Conservation (phyloP, 2,888 invertebrate species). For the Cylindroiulus punctatus region DNA sequence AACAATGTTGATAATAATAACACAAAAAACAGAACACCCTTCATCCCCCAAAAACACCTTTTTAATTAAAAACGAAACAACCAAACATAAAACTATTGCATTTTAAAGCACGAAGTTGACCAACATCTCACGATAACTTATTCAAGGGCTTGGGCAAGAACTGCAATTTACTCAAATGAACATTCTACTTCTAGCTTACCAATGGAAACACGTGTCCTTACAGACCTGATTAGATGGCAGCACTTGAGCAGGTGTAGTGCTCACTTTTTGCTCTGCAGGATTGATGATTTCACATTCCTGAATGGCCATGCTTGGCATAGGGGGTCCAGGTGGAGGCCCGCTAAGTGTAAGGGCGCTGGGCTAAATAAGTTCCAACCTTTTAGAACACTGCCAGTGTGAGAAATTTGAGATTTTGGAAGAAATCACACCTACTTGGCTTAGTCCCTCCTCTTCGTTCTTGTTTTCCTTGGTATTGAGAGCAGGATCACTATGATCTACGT, state of each 20-base stretch:
- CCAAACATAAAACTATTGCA: too few relatives aligned
- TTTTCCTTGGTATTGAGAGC: neutral
- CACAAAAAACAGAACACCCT: too few relatives aligned
- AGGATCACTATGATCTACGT: neutral
- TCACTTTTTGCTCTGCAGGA: neutral
- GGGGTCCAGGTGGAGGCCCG: neutral
- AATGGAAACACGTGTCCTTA: constrained; percentile 3
- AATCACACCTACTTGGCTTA: constrained; percentile 9
- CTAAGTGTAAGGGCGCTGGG: neutral
- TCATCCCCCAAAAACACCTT: too few relatives aligned
- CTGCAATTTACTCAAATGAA: neutral
- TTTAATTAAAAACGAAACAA: too few relatives aligned
- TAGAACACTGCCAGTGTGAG: neutral
- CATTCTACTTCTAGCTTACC: constrained; percentile 23
- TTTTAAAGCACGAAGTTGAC: neutral
- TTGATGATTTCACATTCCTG: neutral
- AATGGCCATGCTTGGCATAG: neutral
- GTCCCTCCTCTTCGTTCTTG: neutral
- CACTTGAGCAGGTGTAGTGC: neutral
- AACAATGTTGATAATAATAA: too few relatives aligned
- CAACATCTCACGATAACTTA: neutral
- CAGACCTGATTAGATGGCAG: constrained; percentile 21
- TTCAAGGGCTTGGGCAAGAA: neutral
- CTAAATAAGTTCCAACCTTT: neutral
- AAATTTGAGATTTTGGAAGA: neutral